Evolutionary conservation across 2,113 vertebrate genomes (phyloP).

Genomic region (Dasyurus viverrinus): DNA sequence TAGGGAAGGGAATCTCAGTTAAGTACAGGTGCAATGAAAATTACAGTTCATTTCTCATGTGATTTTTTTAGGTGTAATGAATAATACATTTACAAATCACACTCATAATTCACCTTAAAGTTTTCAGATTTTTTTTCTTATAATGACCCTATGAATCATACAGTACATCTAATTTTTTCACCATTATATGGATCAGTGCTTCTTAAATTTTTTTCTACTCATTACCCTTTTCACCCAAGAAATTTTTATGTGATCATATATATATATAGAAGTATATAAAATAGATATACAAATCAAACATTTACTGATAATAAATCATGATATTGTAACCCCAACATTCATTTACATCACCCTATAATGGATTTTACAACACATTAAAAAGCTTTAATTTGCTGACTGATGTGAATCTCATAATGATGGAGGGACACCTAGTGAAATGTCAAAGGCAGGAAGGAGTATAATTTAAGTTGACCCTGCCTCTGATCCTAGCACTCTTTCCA

Average conservation of each 20-base stretch:
- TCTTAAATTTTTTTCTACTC: no score
- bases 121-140: not conserved
- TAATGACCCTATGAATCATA: not conserved
- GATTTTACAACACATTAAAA: no score
- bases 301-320: no score
- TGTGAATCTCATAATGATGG: not conserved
- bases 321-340: no score
- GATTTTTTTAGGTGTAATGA: slow-evolving; percentile 16
- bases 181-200: not conserved
- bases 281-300: no score
- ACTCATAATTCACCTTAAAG: not conserved
- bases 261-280: no score
- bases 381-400: not conserved
- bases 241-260: no score
- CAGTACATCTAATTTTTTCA: not conserved
- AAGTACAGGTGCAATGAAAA: slow-evolving; percentile 5
- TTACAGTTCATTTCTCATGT: not conserved
- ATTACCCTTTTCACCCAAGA: no score
- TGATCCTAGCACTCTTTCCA: not conserved
- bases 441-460: not conserved
- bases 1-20: not conserved
- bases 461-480: not conserved
- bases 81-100: slow-evolving; percentile 26
- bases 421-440: not conserved
- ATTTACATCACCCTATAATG: no score